Conservation (phyloP, 2,797 vertebrate genomes). For the Macropus fuliginosus region DNA sequence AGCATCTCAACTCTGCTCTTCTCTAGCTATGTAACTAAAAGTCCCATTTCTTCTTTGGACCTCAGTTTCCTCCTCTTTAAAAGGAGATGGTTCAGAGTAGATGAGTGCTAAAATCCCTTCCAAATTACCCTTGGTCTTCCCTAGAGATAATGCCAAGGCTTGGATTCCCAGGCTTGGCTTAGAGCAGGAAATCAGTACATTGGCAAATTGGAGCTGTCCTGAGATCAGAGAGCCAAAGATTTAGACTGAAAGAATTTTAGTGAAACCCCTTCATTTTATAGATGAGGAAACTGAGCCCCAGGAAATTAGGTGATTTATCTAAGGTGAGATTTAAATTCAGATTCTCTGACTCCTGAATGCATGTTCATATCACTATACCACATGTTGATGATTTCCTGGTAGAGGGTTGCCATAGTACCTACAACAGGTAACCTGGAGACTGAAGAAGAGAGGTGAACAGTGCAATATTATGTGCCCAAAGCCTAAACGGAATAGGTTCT, state of each 20-base stretch:
- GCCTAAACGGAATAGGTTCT: slow-evolving; percentile 55
- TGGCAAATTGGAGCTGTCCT: not conserved
- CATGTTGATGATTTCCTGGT: not conserved
- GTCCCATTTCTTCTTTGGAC: not conserved
- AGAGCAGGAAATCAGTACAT: not conserved
- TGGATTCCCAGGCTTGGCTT: not conserved
- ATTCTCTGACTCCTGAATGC: not conserved
- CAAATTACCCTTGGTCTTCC: not conserved
- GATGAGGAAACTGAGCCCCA: not conserved
- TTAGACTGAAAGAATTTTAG: not conserved
- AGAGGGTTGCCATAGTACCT: not conserved
- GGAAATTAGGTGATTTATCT: not conserved
- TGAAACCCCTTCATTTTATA: not conserved
- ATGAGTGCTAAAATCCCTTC: not conserved
- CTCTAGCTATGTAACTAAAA: not conserved
- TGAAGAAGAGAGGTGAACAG: not conserved
- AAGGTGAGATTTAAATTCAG: not conserved
- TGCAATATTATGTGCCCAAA: not conserved
- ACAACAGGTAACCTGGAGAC: not conserved
- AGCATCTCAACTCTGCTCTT: not conserved
- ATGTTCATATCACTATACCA: not conserved
- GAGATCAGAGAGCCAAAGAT: not conserved
- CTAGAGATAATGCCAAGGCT: not conserved
- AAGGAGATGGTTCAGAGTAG: not conserved
- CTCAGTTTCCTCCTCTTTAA: not conserved